Percentiles rank a stretch among this genome's conserved stretches.
Conservation (phyloP, 1,140 invertebrate species). For the Helicoverpa armigera region DNA sequence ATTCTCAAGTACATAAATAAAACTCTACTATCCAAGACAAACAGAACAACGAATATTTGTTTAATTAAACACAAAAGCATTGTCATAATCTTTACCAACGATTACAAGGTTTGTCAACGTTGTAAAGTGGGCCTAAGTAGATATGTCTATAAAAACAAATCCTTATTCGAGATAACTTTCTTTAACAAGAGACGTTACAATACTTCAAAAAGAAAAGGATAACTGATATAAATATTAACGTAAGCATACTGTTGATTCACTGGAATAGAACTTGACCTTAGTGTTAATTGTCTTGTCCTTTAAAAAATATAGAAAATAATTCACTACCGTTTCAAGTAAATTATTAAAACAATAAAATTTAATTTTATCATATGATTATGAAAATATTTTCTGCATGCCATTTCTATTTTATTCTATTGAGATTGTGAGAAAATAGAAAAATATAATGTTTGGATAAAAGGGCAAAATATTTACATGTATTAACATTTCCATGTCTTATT, state of each 20-base stretch:
- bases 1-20: background rate
- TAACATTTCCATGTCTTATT: too few species aligned
- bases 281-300: too few species aligned
- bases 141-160: conserved; percentile 10
- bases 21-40: background rate
- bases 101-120: conserved; percentile 10
- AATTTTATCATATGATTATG: too few species aligned
- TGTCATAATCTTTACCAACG: conserved; percentile 10
- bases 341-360: too few species aligned
- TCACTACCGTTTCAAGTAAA: too few species aligned
- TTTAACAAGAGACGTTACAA: conserved; percentile 13
- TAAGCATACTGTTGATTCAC: background rate
- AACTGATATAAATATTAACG: background rate
- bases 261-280: background rate
- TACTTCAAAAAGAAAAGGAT: conserved; percentile 16
- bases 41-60: conserved; percentile 9
- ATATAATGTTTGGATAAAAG: background rate
- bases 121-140: background rate
- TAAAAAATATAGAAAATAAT: too few species aligned
- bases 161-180: conserved; percentile 5
- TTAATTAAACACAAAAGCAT: conserved; percentile 16
- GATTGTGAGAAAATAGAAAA: background rate
- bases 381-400: too few species aligned
- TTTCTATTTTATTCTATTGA: background rate
- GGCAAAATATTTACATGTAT: background rate